These are phyloP conservation scores for Holothuria glaberrima DNA, from an alignment of 35 echinoderm and acorn worm species.

Conservation along the genomic window DNA sequence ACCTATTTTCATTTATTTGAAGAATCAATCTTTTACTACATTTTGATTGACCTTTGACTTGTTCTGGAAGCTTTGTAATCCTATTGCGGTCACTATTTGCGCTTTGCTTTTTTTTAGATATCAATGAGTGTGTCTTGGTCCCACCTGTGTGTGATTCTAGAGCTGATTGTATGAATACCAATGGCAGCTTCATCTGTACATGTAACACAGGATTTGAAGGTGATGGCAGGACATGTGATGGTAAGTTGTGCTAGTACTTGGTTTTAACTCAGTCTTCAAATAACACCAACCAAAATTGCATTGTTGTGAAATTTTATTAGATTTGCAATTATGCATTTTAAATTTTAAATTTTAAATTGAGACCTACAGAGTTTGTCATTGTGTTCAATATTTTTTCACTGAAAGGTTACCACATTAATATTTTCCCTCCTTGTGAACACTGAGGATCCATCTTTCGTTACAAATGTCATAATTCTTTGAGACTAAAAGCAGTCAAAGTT, in stretches of 20 bases:
- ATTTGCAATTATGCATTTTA: neutral
- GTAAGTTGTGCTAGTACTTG: constrained; percentile 37
- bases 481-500: too few species aligned
- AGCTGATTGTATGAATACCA: constrained; percentile 51
- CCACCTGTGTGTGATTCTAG: constrained; percentile 12
- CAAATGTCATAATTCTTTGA: too few species aligned
- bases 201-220: constrained; percentile 63
- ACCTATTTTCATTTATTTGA: too few species aligned
- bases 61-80: too few species aligned
- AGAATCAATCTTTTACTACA: too few species aligned
- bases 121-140: neutral
- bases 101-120: neutral
- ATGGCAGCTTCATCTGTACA: constrained; percentile 48
- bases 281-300: constrained; percentile 43
- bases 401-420: too few species aligned
- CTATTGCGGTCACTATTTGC: too few species aligned
- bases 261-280: constrained; percentile 14
- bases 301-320: neutral
- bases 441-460: too few species aligned
- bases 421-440: too few species aligned
- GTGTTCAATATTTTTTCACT: neutral
- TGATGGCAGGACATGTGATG: constrained; percentile 58
- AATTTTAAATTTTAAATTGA: neutral
- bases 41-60: too few species aligned
- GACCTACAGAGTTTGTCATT: neutral